Percentiles rank a stretch among this genome's conserved stretches.
These are phyloP conservation scores for Hippopotamus amphibius DNA, from an alignment of 2,113 vertebrate species.

Conservation along the genomic window DNA sequence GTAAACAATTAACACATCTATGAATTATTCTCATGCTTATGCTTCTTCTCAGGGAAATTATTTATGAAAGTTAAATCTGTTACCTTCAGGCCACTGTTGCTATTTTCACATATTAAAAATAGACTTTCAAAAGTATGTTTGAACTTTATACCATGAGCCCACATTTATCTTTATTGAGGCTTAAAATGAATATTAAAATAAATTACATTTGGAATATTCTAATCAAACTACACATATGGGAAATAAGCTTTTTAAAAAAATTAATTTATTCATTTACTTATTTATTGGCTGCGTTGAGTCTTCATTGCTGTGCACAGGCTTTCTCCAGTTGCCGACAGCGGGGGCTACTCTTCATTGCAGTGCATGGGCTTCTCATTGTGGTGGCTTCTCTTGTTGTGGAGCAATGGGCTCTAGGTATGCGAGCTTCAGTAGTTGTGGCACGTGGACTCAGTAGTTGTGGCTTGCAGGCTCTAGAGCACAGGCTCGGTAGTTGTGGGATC, in stretches of 20 bases:
- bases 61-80: conserved; percentile 22
- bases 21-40: not conserved
- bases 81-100: not conserved
- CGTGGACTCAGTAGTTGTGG: too few species aligned
- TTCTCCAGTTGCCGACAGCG: too few species aligned
- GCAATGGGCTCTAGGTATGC: too few species aligned
- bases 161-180: conserved; percentile 13
- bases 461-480: too few species aligned
- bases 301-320: too few species aligned
- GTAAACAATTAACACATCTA: not conserved
- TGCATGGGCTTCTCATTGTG: too few species aligned
- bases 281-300: too few species aligned
- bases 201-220: conserved; percentile 55
- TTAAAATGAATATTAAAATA: conserved; percentile 64
- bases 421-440: too few species aligned
- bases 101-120: conserved; percentile 45
- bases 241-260: not conserved
- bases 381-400: too few species aligned
- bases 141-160: not conserved
- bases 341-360: too few species aligned
- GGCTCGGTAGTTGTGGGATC: too few species aligned
- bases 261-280: too few species aligned
- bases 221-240: not conserved
- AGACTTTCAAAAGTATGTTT: conserved; percentile 47
- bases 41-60: not conserved